These are phyloP conservation scores for Orchestia grillus DNA, from an alignment of 1,140 invertebrate genomes.

Conservation along the genomic window DNA sequence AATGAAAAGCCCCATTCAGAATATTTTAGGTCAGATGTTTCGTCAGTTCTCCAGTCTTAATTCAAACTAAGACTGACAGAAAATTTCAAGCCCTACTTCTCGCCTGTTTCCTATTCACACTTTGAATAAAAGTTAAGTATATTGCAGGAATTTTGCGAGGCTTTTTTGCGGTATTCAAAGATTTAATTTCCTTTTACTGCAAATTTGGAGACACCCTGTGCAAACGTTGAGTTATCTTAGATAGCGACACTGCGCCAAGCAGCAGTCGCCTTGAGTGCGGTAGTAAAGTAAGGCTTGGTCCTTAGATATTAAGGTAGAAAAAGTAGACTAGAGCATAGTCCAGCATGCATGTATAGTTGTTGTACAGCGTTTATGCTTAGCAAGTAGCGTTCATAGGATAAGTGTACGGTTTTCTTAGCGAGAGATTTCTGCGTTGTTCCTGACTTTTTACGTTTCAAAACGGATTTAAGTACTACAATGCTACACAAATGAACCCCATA, in stretches of 20 bases:
- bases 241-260: background rate
- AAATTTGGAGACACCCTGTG: background rate
- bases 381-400: background rate
- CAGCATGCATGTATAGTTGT: conserved; percentile 31
- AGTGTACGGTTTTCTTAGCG: background rate
- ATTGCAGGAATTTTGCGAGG: background rate
- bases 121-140: background rate
- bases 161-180: background rate
- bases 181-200: background rate
- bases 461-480: background rate
- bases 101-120: background rate
- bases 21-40: background rate
- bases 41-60: background rate
- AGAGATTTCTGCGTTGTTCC: background rate
- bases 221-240: background rate
- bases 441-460: background rate
- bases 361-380: conserved; percentile 5
- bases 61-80: background rate
- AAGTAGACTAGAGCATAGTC: background rate
- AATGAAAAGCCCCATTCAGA: background rate
- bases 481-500: background rate
- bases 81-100: background rate
- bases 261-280: background rate
- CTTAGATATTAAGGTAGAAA: background rate
- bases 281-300: background rate